Base-by-base conservation (phyloP, 2,797 vertebrate species). In the Cichlasoma orientale region DNA sequence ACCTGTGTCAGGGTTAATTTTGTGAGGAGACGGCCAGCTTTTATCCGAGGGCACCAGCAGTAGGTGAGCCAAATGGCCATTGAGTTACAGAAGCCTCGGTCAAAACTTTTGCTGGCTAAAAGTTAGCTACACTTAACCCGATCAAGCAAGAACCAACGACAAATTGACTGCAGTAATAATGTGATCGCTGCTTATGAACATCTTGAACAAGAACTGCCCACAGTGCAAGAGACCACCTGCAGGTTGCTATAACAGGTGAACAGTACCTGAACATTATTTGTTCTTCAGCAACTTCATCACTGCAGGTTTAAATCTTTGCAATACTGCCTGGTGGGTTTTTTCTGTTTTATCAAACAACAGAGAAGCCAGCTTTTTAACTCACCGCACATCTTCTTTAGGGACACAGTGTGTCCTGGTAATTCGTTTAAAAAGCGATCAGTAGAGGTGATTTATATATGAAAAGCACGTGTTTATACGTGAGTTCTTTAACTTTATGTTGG, bases 401-500 rank as follows among this genome's bases (percentile, higher is more conserved):
- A 13, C 38, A 41, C 38, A 36, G 36, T 36, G 36, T 11, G 36
- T 10, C 3, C 9, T 13, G 4, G 13, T 3, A 13, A 3, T 7
- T 44, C 36, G 44, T 38, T 44, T 44, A 25, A 18, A 18, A 2
- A 44, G 0, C 8, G 11, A 44, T 25, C 0, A 23, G 38, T 61
- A 23, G 1, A 23, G 10, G 21, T 21, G n/a, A 19, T 18, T 50
- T 19, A 19, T 3, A 50, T 50, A 19, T 50, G 47, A 19, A 47
- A 44, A 44, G 13, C 41, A 44, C 8, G 4, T 38, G 9, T 11
- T 12, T 38, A 4, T 38, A 14, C 13, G 5, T 44, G 13, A 14
- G 41, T 44, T 44, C 41, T 44, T 14, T 9, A 14, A 44, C 13
- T 44, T 14, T 44, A 44, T 13, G 41, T 44, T 44, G 12, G 13